Evolutionary conservation across 2,113 vertebrate species (phyloP), one percentile per base, ranked within the genome.

Genomic region (Noturus placidus): DNA sequence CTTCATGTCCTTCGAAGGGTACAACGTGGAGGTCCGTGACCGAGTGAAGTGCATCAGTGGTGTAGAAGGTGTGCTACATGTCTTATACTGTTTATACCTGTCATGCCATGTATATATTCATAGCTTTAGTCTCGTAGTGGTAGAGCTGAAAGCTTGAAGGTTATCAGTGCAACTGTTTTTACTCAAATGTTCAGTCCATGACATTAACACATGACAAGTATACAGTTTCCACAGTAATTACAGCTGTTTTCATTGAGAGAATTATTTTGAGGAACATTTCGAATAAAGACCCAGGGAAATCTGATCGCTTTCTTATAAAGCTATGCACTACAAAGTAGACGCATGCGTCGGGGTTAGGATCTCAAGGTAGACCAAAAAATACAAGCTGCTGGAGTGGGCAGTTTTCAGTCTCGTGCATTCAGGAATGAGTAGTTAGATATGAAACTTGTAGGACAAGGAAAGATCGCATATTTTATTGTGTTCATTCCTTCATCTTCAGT

Each of bases 1-100:
- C 89, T 99, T 99, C 93, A 99, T 99, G 98, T 99, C 98, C 25
- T 99, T 99, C 22, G 98, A 99, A 92, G 98, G 98, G 15, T 99
- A 99, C 95, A 99, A 99, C 2, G 98, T 99, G 63, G 98, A 99
- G 91, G 97, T 99, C 42, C 95, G 98, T 0, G 98, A 99, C 93
- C 92, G 98, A 70, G 98, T 99, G 88, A 99, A 99, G 92, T 99
- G 98, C 90, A 99, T 99, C 89, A 99, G 98, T 84, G 98, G 98
- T 1, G 94, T 99, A 46, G 98, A 99, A 96, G 98, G 98, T 99
- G 30, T 33, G 11, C 15, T 69, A 17, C 30, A 5, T 17, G 14
- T 33, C 30, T 33, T 30, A 5, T 6, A 69, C 65, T 69, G 13
- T 4, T 42, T 76, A 7, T 76, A 27, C 35, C 20, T 46, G 38